Conservation (phyloP, 2,888 invertebrate genomes). For the Drosophila sordidula region DNA sequence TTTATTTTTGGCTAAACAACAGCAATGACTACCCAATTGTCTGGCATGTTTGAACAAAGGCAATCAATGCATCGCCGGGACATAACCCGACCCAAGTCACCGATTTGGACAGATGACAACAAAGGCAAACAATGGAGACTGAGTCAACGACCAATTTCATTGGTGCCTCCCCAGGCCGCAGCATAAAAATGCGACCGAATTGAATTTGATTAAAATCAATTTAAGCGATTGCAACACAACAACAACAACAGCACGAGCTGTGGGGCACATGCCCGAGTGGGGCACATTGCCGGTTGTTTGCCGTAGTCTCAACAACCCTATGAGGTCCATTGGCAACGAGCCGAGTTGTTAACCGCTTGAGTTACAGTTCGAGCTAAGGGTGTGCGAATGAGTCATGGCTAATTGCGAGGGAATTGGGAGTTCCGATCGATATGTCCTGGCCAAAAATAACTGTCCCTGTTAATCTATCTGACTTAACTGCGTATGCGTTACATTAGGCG, state of each 20-base stretch:
- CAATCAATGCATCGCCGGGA: constrained; percentile 9
- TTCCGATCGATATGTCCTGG: constrained; percentile 41
- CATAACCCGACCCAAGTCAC: neutral
- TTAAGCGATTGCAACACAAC: constrained; percentile 62
- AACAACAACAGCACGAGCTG: constrained; percentile 5
- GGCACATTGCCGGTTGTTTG: constrained; percentile 6
- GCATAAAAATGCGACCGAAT: constrained; percentile 51
- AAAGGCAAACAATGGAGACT: constrained; percentile 13
- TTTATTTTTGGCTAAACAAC: neutral
- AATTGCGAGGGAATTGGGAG: constrained; percentile 30
- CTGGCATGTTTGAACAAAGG: constrained; percentile 2
- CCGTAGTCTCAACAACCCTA: constrained; percentile 24
- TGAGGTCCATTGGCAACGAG: neutral
- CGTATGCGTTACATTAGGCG: neutral
- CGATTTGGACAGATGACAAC: constrained; percentile 15
- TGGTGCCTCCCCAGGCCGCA: constrained; percentile 5
- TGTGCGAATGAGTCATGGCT: constrained; percentile 36
- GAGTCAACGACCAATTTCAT: constrained; percentile 34
- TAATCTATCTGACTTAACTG: neutral
- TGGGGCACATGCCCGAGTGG: constrained; percentile 14
- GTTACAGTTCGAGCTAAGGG: constrained; percentile 5
- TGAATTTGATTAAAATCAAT: constrained; percentile 83
- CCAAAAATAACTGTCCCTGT: constrained; percentile 11
- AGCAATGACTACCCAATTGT: constrained; percentile 1
- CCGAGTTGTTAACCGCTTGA: constrained; percentile 17